Base-by-base conservation (phyloP, 2,113 vertebrate species). In the Fulica atra region DNA sequence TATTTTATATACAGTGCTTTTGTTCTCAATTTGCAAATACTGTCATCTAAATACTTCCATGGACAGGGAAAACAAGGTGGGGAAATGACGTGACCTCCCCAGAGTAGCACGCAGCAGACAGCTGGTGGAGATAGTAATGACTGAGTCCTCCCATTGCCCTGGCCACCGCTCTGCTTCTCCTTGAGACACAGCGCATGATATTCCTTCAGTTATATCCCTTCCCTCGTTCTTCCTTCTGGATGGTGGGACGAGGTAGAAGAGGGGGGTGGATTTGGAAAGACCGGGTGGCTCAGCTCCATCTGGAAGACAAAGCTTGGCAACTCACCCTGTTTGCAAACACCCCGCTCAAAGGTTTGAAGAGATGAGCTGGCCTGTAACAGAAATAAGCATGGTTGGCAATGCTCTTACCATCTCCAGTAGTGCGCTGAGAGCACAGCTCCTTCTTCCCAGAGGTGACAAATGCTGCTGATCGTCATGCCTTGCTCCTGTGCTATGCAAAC, bases 391-490 rank as follows among this genome's bases (percentile, higher is more conserved):
- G 23, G 33, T 44, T 71, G 21, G 26, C 71, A 3, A 3, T 61
- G 8, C 51, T 87, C 28, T 60, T 73, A 42, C 20, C 13, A 10
- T 24, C 56, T 74, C 48, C 38, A 51, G 25, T 36, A 46, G 33
- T 25, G 46, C 23, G 46, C 51, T 81, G 20, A 78, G 91, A 71
- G 42, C n/a, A 29, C 4, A 2, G 17, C 44, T 46, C 20, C 12
- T 73, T 73, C 56, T 88, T 20, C 33, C 35, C 53, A 40, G 3
- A 66, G 51, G 46, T 28, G 51, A 65, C n/a, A 63, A 40, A 25
- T 0, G 0, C 44, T 80, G 83, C 44, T 9, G 5, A 44, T n/a
- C 1, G 1, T 86, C 26, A 38, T n/a, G 13, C 16, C 38, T 74
- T 44, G 25, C 2, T 4, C 56, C 42, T 1, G 2, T 15, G 7